phyloP scores from a whole-genome alignment of 2,888 invertebrate genomes.

The Liopterus haemorrhoidalis region DNA sequence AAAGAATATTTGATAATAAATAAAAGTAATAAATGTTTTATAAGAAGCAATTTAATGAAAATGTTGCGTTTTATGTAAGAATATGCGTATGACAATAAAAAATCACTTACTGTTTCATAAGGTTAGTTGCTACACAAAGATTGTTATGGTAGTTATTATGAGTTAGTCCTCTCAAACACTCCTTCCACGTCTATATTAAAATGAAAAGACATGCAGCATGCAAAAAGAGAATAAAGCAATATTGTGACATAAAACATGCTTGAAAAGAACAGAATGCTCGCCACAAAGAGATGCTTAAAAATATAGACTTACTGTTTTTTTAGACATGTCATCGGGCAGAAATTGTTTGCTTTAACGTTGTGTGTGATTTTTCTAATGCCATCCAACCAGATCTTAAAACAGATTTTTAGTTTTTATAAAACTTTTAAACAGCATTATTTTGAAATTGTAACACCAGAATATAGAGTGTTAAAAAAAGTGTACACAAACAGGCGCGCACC shows the following conservation, averaged over 20 bases:
- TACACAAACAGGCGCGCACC: no score
- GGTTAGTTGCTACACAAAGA: constrained; percentile 88
- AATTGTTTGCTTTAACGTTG: constrained; percentile 98
- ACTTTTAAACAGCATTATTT: constrained; percentile 4
- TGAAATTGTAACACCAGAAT: background rate
- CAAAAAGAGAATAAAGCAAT: constrained; percentile 21
- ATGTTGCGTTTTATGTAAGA: no score
- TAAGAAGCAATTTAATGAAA: no score
- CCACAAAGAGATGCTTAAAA: constrained; percentile 28
- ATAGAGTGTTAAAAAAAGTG: no score
- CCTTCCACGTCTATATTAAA: constrained; percentile 81
- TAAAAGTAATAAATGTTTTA: no score
- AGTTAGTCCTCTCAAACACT: constrained; percentile 78
- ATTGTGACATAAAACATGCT: no score
- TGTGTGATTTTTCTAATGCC: constrained; percentile 92
- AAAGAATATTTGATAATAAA: no score
- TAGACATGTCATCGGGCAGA: constrained; percentile 97
- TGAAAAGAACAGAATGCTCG: no score
- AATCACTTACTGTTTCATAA: constrained; percentile 95
- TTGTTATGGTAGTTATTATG: constrained; percentile 96
- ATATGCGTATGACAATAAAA: no score
- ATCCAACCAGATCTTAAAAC: constrained; percentile 85
- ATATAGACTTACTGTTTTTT: constrained; percentile 93
- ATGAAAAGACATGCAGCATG: constrained; percentile 36
- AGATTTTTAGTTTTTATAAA: constrained; percentile 2